phyloP scores from a whole-genome alignment of 2,888 invertebrate genomes.

The Heliconius ethilla region DNA sequence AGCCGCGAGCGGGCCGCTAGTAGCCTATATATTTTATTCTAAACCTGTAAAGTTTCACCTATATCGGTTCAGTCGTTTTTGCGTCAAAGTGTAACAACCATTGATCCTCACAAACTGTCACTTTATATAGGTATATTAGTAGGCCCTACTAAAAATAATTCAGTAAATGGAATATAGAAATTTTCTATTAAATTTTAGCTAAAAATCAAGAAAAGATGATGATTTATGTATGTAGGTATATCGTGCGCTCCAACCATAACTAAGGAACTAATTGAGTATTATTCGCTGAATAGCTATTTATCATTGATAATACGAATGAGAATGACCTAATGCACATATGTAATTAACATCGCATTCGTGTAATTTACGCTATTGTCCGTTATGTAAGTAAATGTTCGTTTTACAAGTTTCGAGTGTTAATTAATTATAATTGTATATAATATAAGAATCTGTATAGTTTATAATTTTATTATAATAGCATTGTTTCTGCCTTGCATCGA shows the following conservation, averaged over 20 bases:
- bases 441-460: constrained; percentile 7
- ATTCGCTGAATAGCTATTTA: constrained; percentile 9
- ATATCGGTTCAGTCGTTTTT: no score
- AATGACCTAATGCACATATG: constrained; percentile 21
- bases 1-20: no score
- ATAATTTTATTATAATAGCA: not conserved
- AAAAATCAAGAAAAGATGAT: not conserved
- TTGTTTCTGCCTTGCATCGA: not conserved
- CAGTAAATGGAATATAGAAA: no score
- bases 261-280: constrained; percentile 19
- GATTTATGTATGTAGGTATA: not conserved
- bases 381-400: constrained; percentile 21
- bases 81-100: no score
- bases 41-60: no score
- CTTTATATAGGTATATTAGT: no score
- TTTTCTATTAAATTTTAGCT: not conserved
- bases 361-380: constrained; percentile 16
- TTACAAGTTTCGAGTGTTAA: constrained; percentile 27
- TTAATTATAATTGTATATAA: constrained; percentile 19
- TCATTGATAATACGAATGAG: constrained; percentile 19
- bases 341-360: constrained; percentile 23
- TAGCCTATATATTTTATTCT: no score
- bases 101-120: no score
- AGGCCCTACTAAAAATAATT: no score
- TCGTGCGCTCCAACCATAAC: constrained; percentile 4